Evolutionary conservation across 2,797 vertebrate species (phyloP), one percentile per base, ranked within the genome.

Genomic region (Chaetodon trifasciatus): DNA sequence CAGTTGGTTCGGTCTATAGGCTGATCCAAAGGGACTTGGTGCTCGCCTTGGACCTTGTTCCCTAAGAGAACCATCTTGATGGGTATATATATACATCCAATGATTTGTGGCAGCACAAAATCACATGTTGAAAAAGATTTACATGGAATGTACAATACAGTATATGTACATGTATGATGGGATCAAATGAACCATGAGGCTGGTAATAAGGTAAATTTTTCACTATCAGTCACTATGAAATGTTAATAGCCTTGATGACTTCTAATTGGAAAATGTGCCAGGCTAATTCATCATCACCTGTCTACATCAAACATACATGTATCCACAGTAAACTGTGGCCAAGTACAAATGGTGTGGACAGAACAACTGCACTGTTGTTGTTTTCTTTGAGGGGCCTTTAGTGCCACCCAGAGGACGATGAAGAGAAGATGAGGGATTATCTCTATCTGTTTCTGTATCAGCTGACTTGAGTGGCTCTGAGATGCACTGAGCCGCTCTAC

Each of bases 161-260:
- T 32, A 32, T 32, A 32, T 32, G 28, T 32, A 32, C 28, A 8
- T 47, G 10, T 65, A 49, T 76, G 32, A 74, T 52, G 8, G 17
- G 40, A 60, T 40, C 7, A 62, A 82, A 58, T 11, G 4, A 61
- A 53, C 19, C 64, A 47, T 60, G 28, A 58, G 10, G 6, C 19
- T 1, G 8, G 2, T 72, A 52, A 76, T 74, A 49, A 42, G n/a
- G 8, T 42, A 49, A 19, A 16, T 19, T 65, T 39, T 21, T 56
- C 13, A 37, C 21, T 10, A 21, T 44, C 53, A 63, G 6, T 74
- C 23, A 73, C 78, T 53, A 47, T 50, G 8, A 52, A 63, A 63
- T 13, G 8, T 70, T 46, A 79, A 24, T 58, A 58, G 17, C 49
- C 23, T 23, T 88, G 76, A 81, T 76, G 74, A 66, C 42, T 68